phyloP scores from a whole-genome alignment of 92 coral and sea anemone genomes.

The Metridium senile region DNA sequence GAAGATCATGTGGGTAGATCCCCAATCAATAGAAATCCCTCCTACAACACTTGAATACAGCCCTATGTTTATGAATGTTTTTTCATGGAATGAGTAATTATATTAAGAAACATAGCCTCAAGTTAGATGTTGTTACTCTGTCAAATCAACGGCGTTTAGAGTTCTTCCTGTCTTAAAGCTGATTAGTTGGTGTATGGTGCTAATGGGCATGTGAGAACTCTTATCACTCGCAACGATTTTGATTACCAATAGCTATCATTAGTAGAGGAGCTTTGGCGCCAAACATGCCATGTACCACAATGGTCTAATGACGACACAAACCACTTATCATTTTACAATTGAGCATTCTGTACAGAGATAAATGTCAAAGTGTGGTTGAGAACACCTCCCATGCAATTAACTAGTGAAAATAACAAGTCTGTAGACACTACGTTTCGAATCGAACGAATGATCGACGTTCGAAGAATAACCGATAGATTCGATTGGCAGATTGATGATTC shows the following conservation, averaged over 20 bases:
- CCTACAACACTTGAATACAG: constrained; percentile 36
- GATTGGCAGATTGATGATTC: not conserved
- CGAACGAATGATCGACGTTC: too few species aligned
- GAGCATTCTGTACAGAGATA: constrained; percentile 62
- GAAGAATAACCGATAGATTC: too few species aligned
- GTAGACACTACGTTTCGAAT: constrained; percentile 3
- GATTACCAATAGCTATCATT: constrained; percentile 80
- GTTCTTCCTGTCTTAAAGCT: constrained; percentile 41
- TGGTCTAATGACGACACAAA: constrained; percentile 58
- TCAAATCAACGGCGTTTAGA: constrained; percentile 52
- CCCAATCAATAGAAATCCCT: constrained; percentile 42
- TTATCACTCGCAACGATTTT: constrained; percentile 75
- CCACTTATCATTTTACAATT: constrained; percentile 76
- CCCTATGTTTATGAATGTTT: not conserved
- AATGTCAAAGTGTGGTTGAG: constrained; percentile 53
- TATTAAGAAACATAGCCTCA: constrained; percentile 27
- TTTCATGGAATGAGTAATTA: constrained; percentile 6
- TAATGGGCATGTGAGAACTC: constrained; percentile 62
- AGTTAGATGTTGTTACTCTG: constrained; percentile 27
- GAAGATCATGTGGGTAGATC: constrained; percentile 31
- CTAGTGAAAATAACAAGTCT: constrained; percentile 50
- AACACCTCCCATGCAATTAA: constrained; percentile 62
- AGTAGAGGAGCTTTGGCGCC: constrained; percentile 82
- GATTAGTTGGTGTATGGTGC: constrained; percentile 58
- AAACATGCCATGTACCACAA: constrained; percentile 67